A percentile compares a stretch with the other conserved stretches of the same genome.
These are phyloP conservation scores for Setipinna tenuifilis DNA, from an alignment of 2,797 vertebrate genomes.

Conservation along the genomic window DNA sequence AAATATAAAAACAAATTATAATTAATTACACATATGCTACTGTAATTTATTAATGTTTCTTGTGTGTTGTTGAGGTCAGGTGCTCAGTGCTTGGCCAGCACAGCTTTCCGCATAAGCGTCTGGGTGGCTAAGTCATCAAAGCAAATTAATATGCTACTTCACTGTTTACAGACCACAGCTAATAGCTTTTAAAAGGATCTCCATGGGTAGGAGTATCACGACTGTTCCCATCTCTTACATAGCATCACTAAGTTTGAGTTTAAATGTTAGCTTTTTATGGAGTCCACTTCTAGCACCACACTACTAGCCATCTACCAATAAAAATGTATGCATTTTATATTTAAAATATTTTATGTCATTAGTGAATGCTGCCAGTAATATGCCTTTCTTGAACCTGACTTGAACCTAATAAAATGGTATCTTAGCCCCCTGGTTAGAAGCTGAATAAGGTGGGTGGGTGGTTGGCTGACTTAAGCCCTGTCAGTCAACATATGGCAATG, in stretches of 20 bases:
- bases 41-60: neutral
- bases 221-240: neutral
- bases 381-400: neutral
- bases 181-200: constrained; percentile 69
- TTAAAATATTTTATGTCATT: neutral
- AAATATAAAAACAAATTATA: neutral
- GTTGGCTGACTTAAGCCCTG: constrained; percentile 71
- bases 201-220: neutral
- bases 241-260: neutral
- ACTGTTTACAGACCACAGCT: constrained; percentile 55
- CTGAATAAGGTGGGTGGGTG: constrained; percentile 39
- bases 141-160: constrained; percentile 67
- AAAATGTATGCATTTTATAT: neutral
- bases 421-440: constrained; percentile 40
- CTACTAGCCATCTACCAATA: neutral
- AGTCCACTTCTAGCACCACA: no score
- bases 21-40: neutral
- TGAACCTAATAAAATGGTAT: neutral
- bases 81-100: neutral
- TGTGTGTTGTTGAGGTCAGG: neutral
- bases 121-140: constrained; percentile 50
- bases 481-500: constrained; percentile 75
- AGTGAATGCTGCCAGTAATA: neutral
- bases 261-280: no score
- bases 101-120: constrained; percentile 15